phyloP scores from a whole-genome alignment of 1,140 invertebrate genomes.

The Drosophila arawakana region DNA sequence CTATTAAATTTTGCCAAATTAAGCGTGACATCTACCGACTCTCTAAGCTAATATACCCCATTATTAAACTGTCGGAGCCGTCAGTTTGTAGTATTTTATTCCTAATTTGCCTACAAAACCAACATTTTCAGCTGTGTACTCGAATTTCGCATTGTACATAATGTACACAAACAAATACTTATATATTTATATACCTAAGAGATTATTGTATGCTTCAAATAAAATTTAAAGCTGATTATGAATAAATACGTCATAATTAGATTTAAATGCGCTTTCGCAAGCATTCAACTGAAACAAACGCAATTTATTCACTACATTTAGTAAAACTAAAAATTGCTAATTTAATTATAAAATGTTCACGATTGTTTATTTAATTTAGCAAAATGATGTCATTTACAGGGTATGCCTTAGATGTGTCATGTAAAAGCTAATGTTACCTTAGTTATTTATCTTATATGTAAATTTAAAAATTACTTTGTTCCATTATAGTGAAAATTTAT shows the following conservation, averaged over 20 bases:
- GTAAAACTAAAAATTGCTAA: background rate
- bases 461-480: background rate
- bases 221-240: slow-evolving; percentile 15
- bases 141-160: background rate
- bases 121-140: slow-evolving; percentile 33
- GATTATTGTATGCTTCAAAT: too few relatives aligned
- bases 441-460: background rate
- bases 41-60: slow-evolving; percentile 18
- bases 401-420: slow-evolving; percentile 1
- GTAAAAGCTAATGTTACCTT: background rate
- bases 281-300: background rate
- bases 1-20: slow-evolving; percentile 20
- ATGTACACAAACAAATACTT: background rate
- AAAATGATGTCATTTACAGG: slow-evolving; percentile 13
- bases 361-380: background rate
- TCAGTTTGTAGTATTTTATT: background rate
- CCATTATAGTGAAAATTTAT: background rate
- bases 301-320: background rate
- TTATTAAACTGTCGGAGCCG: background rate
- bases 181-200: background rate
- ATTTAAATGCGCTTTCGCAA: background rate
- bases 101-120: background rate
- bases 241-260: background rate
- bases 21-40: slow-evolving; percentile 17
- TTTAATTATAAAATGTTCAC: background rate